Evolutionary conservation across 1,140 invertebrate genomes (phyloP), one percentile per base, ranked within the genome.

Genomic region (Aphelinus atriplicis): DNA sequence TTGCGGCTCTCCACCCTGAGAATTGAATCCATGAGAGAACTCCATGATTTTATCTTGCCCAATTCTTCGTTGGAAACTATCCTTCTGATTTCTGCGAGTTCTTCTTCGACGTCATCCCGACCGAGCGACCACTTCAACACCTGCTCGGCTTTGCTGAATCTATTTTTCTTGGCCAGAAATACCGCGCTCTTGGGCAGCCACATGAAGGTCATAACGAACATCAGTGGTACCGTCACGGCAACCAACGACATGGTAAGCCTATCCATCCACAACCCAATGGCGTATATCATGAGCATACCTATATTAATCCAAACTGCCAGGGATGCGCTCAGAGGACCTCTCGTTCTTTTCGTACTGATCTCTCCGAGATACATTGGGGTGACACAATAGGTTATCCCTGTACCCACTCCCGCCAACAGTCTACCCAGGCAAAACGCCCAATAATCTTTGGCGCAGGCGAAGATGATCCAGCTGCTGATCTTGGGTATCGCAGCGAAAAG

Each of bases 111-210:
- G 75, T 90, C 88, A 46, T 91, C 88, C 6, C 88, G 88, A 5
- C 92, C 92, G 78, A 94, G 85, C 0, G 94, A 88, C 89, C 90
- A 92, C 53, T 88, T 85, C 45, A 95, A 81, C 0, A 91, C 90
- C 63, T 88, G 78, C 53, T 90, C 88, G 0, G 92, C 92, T 65
- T 88, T 86, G 0, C 82, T 84, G 2, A 89, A 80, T 26, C 84
- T 80, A 57, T 87, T 86, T 73, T 87, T 87, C 42, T 82, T 80
- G 4, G 82, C 80, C 3, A 88, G 79, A 62, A 84, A 87, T 2
- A 85, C 82, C 0, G 90, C 89, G 45, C 86, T 88, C 75, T 90
- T 90, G 0, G 90, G 90, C 7, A 90, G 78, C 81, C 86, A 88
- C 7, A 87, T 73, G 56, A 89, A 88, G 5, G 80, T 77, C 7